These are phyloP conservation scores for Drosophila carrolli DNA, from an alignment of 1,140 invertebrate genomes.

Conservation along the genomic window DNA sequence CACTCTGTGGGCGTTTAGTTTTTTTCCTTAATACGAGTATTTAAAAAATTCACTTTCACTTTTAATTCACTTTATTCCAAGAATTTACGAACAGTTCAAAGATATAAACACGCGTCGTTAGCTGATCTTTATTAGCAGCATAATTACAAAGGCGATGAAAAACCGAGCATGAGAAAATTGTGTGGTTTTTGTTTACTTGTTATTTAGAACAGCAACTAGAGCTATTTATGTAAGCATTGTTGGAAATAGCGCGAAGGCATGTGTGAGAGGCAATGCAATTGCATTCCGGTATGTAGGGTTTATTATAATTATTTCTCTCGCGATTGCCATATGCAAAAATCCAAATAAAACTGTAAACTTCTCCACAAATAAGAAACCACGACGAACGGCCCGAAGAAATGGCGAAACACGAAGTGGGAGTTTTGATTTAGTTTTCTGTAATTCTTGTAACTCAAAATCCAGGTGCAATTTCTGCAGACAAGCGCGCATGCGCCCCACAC, in stretches of 20 bases:
- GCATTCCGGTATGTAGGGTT: conserved; percentile 22
- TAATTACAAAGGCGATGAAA: conserved; percentile 45
- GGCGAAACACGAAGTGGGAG: conserved; percentile 39
- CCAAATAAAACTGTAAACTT: conserved; percentile 34
- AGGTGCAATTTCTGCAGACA: conserved; percentile 46
- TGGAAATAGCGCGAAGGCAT: conserved; percentile 64
- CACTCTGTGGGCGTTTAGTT: conserved; percentile 27
- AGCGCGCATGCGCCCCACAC: conserved; percentile 77
- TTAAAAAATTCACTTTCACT: conserved; percentile 72
- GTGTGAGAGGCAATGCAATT: conserved; percentile 50
- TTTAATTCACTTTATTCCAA: conserved; percentile 50
- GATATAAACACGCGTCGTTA: conserved; percentile 43
- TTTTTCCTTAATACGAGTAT: conserved; percentile 27
- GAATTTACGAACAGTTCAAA: conserved; percentile 51
- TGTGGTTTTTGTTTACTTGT: conserved; percentile 29
- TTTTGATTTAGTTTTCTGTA: conserved; percentile 13
- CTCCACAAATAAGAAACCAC: conserved; percentile 6
- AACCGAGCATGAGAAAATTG: conserved; percentile 15
- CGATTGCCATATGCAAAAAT: conserved; percentile 25
- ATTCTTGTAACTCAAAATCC: conserved; percentile 18
- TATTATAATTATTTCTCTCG: conserved; percentile 33
- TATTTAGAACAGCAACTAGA: conserved; percentile 32
- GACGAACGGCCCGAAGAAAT: conserved; percentile 14
- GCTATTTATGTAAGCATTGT: conserved; percentile 63
- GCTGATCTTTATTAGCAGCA: conserved; percentile 38